These are phyloP conservation scores for Sebastes baramenuke DNA, from an alignment of 2,797 vertebrate species.

Conservation along the genomic window DNA sequence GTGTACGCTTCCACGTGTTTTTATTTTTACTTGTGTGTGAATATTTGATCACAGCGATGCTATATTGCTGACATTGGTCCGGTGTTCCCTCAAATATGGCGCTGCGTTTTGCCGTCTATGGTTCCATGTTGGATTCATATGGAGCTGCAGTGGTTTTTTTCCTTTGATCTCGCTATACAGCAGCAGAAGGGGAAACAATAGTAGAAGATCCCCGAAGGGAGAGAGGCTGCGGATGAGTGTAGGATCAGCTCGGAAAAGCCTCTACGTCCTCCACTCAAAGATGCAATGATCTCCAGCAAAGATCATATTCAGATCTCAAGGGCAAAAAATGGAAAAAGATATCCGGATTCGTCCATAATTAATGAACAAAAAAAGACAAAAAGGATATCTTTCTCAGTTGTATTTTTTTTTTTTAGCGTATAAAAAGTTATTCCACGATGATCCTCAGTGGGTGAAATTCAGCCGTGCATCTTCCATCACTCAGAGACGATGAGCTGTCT, in stretches of 20 bases:
- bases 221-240: conserved; percentile 52
- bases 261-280: background rate
- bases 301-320: background rate
- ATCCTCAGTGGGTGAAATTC: conserved; percentile 1
- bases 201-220: conserved; percentile 56
- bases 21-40: background rate
- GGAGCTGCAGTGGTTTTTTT: conserved; percentile 31
- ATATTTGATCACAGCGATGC: background rate
- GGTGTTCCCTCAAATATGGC: conserved; percentile 47
- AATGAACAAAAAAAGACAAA: background rate
- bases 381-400: background rate
- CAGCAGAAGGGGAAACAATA: conserved; percentile 54
- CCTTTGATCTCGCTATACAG: conserved; percentile 64
- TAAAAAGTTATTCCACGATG: conserved; percentile 42
- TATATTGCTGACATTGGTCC: conserved; percentile 16
- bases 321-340: background rate
- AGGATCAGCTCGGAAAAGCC: conserved; percentile 43
- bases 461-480: background rate
- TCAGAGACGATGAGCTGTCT: background rate
- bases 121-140: conserved; percentile 45
- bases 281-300: background rate
- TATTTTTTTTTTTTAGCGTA: background rate
- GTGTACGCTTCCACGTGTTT: conserved; percentile 11
- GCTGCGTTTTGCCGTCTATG: conserved; percentile 29
- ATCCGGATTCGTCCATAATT: conserved; percentile 2